Conservation (phyloP, 2,113 vertebrate species). For the Tupaia tana region DNA sequence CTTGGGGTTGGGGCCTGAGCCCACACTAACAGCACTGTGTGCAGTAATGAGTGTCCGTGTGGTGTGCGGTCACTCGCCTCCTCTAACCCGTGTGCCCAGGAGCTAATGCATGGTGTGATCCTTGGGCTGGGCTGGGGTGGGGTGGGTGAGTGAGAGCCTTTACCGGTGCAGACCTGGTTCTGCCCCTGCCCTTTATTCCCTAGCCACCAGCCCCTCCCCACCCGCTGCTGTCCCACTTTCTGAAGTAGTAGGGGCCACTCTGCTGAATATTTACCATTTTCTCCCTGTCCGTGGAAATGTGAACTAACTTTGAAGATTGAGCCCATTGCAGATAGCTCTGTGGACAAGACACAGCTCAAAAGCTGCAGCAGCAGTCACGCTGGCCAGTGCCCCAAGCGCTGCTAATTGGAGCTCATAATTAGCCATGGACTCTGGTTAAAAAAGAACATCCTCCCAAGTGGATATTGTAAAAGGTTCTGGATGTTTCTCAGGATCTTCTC, state of each 20-base stretch:
- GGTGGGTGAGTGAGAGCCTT: background rate
- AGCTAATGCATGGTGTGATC: conserved; percentile 55
- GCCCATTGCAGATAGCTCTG: background rate
- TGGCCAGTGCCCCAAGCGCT: conserved; percentile 21
- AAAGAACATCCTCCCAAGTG: background rate
- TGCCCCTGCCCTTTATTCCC: background rate
- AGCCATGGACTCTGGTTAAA: conserved; percentile 13
- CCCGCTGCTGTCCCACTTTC: background rate
- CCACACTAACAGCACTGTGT: conserved; percentile 43
- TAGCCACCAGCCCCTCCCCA: background rate
- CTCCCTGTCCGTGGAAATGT: background rate
- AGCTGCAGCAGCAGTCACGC: background rate
- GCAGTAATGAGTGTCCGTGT: conserved; percentile 22
- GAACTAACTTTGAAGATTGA: conserved; percentile 37
- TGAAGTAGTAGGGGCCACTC: background rate
- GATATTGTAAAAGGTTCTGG: conserved; percentile 48
- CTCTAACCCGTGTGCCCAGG: conserved; percentile 36
- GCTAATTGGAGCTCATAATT: conserved; percentile 61
- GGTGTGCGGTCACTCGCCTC: background rate
- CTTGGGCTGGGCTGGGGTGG: background rate
- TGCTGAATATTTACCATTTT: background rate
- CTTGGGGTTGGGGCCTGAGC: conserved; percentile 51
- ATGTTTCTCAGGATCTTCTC: conserved; percentile 48
- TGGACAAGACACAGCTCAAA: conserved; percentile 34
- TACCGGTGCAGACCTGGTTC: background rate